Base-by-base conservation (phyloP, 2,113 vertebrate species). In the Tautogolabrus adspersus region DNA sequence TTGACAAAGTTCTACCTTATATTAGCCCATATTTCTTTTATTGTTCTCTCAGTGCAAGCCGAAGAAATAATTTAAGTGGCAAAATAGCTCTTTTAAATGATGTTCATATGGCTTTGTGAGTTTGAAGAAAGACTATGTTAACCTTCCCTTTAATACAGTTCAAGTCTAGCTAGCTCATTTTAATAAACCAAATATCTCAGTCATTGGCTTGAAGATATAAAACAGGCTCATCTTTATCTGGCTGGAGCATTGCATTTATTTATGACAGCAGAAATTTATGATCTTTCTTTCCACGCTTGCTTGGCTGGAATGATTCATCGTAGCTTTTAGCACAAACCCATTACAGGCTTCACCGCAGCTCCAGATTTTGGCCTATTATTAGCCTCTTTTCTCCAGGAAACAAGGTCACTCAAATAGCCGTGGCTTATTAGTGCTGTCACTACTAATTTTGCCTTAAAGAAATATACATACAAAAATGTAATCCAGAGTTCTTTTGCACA, bases 331-430 rank as follows among this genome's bases (percentile, higher is more conserved):
- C 49, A 62, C 79, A 18, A 83, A 78, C 84, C 84, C 77, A 88
- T 86, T 78, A 88, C 88, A 82, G 85, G 71, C 86, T 68, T 75
- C 70, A 37, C 77, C 82, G 66, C 91, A 91, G 89, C 80, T 92
- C 92, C 82, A 90, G 86, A 90, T 91, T 89, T 89, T 81, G 79
- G 72, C 63, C 93, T 94, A 93, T 94, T 92, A 90, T 93, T 93
- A 94, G 87, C 76, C 72, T 44, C 69, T 82, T 91, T 89, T 90
- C 86, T 92, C 81, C 22, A 79, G 77, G 91, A 93, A 95, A 94
- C 90, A 93, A 92, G 92, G 93, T 92, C 92, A 89, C 81, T 91
- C 81, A 79, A 82, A 88, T 77, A 84, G 83, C 83, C 83, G 82
- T 60, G 85, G 92, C 78, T 90, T 85, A 90, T 92, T 91, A 84